Evolutionary conservation across 2,888 invertebrate genomes (phyloP).

Genomic region (Melanchra persicariae): DNA sequence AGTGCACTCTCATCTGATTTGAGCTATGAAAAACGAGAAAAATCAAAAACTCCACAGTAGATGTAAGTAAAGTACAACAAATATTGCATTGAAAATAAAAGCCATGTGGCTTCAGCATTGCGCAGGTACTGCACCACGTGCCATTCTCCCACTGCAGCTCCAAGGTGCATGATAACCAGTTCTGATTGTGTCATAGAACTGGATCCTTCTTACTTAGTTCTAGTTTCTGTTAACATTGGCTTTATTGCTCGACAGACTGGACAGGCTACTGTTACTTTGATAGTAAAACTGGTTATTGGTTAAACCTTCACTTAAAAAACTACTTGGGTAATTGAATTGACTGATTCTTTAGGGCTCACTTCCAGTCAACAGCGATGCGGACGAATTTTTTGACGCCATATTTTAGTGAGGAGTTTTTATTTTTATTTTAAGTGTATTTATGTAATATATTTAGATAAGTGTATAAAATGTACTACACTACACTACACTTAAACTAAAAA

Average conservation of each 20-base stretch:
- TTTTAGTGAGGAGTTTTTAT: too few relatives aligned
- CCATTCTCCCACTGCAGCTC: constrained; percentile 21
- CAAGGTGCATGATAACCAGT: constrained; percentile 35
- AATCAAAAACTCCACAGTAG: neutral
- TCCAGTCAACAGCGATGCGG: too few relatives aligned
- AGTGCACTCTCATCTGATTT: too few relatives aligned
- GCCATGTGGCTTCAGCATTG: neutral
- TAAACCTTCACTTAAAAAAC: neutral
- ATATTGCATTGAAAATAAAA: neutral
- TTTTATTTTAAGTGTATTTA: too few relatives aligned
- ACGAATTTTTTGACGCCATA: too few relatives aligned
- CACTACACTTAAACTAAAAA: too few relatives aligned
- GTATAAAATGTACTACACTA: too few relatives aligned
- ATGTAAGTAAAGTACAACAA: constrained; percentile 9
- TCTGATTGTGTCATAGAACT: constrained; percentile 28
- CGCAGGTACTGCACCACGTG: constrained; percentile 35
- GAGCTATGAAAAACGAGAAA: neutral
- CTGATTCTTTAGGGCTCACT: too few relatives aligned
- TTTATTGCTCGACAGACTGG: constrained; percentile 26
- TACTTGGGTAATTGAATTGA: neutral
- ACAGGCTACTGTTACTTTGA: neutral
- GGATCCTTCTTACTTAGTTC: constrained; percentile 4
- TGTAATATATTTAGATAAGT: too few relatives aligned
- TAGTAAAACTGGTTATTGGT: neutral
- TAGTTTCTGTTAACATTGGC: constrained; percentile 43